Evolutionary conservation across 2,797 vertebrate genomes (phyloP), one percentile per base, ranked within the genome.

Genomic region (Sebastes melanostomus): DNA sequence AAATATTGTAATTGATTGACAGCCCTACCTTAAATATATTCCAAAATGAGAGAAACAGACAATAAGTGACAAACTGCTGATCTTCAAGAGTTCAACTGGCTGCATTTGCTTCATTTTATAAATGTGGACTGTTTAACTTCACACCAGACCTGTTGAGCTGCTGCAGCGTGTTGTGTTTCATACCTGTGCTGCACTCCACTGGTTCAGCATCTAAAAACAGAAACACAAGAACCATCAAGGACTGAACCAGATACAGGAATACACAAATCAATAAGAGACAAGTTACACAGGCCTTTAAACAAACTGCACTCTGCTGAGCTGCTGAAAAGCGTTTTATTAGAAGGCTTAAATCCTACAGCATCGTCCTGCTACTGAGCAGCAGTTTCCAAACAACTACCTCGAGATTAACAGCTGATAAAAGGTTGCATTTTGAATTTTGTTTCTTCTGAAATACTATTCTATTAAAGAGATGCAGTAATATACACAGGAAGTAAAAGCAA

Each of bases 171-270:
- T 22, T 24, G 24, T 54, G 30, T 52, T 80, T 79, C 78, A 5
- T 84, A 91, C 90, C 88, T 90, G 91, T 60, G 65, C 32, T 36
- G 67, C n/a, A 8, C 32, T 73, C 38, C 9, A 27, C 69, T 29
- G 59, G 0, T 14, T 42, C 78, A 36, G 8, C 78, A 25, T 34
- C 90, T 91, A 25, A 54, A 67, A 68, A 56, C 36, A 85, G 11
- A 78, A 42, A 74, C 6, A 75, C 46, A 73, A 18, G n/a, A 67
- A 73, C 8, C 24, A 36, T 67, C 20, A 70, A 16, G 11, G 7
- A 70, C 11, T 8, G 29, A 36, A 34, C 1, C 14, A 63, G 20
- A 77, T 4, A 12, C 14, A 38, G 14, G 25, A 60, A 14, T 0
- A 71, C 16, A 60, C 10, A 60, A 36, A 63, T 42, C 18, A 50